phyloP scores from a whole-genome alignment of 1,140 invertebrate species.

The Stenopsyche tienmushanensis region DNA sequence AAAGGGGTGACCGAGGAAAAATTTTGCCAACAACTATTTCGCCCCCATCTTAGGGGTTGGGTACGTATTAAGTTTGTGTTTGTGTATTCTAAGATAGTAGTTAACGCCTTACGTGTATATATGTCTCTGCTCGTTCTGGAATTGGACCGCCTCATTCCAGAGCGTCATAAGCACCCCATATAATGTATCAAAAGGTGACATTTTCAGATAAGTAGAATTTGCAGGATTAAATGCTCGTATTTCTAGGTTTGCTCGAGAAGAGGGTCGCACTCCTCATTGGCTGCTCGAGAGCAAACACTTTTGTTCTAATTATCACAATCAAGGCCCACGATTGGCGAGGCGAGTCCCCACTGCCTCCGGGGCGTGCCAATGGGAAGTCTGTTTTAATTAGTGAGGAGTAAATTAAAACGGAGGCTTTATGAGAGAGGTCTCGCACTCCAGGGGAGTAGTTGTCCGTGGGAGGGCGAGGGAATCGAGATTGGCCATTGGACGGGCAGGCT shows the following conservation, averaged over 20 bases:
- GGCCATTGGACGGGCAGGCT: slow-evolving; percentile 25
- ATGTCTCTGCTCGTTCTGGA: background rate
- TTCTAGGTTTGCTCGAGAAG: background rate
- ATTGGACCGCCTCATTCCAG: background rate
- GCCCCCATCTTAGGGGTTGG: background rate
- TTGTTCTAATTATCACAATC: slow-evolving; percentile 43
- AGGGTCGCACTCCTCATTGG: slow-evolving; percentile 21
- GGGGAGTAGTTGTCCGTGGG: slow-evolving; percentile 10
- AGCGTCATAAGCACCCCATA: background rate
- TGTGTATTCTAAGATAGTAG: slow-evolving; percentile 15
- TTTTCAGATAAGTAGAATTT: background rate
- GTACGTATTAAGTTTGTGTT: slow-evolving; percentile 22
- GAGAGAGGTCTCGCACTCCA: background rate
- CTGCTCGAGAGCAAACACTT: slow-evolving; percentile 13
- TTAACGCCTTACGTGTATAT: slow-evolving; percentile 10
- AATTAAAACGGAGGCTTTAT: slow-evolving; percentile 30
- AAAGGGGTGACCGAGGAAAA: too few relatives aligned
- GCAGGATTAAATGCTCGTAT: background rate
- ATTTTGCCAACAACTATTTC: too few relatives aligned
- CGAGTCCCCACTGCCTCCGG: slow-evolving; percentile 8
- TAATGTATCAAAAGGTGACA: background rate
- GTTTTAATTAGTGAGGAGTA: slow-evolving; percentile 41
- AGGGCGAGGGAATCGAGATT: background rate
- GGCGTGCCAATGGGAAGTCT: too few relatives aligned
- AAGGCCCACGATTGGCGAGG: slow-evolving; percentile 31